phyloP scores from a whole-genome alignment of 1,140 invertebrate genomes.

The Chymomyza costata region DNA sequence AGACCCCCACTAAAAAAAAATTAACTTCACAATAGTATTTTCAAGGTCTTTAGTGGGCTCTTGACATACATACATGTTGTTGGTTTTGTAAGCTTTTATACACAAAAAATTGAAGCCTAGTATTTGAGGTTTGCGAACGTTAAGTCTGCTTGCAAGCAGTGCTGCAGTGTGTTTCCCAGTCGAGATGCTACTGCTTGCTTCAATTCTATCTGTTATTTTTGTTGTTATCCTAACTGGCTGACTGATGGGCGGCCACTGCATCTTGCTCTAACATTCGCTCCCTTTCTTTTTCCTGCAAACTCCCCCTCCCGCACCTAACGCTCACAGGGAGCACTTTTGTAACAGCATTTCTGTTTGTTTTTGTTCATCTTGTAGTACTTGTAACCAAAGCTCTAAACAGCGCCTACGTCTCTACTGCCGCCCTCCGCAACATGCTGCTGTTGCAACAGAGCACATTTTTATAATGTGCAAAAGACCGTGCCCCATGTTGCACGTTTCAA shows the following conservation, averaged over 20 bases:
- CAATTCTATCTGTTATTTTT: not conserved
- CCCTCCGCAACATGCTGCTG: too few species aligned
- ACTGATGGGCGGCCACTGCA: slow-evolving; percentile 32
- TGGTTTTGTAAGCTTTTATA: too few species aligned
- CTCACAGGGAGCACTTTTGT: slow-evolving; percentile 33
- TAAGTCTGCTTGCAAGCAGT: too few species aligned
- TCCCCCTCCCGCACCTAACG: slow-evolving; percentile 4
- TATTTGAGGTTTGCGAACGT: too few species aligned
- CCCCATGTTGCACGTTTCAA: not conserved
- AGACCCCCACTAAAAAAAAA: too few species aligned
- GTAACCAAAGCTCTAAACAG: slow-evolving; percentile 15
- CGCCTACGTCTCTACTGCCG: slow-evolving; percentile 7
- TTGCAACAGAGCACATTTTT: too few species aligned
- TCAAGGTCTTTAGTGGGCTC: too few species aligned
- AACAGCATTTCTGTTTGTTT: slow-evolving; percentile 52
- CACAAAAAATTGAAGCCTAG: too few species aligned
- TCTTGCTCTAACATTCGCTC: slow-evolving; percentile 30
- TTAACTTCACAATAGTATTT: too few species aligned
- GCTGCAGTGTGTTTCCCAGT: too few species aligned
- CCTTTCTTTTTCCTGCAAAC: slow-evolving; percentile 20
- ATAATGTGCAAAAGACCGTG: slow-evolving; percentile 8
- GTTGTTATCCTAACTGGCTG: slow-evolving; percentile 26
- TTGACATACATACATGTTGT: too few species aligned
- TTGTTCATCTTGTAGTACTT: slow-evolving; percentile 44
- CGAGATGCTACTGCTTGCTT: slow-evolving; percentile 14